These are phyloP conservation scores for Stichodactyla helianthus DNA, from an alignment of 64 coral and sea anemone genomes.

Conservation along the genomic window DNA sequence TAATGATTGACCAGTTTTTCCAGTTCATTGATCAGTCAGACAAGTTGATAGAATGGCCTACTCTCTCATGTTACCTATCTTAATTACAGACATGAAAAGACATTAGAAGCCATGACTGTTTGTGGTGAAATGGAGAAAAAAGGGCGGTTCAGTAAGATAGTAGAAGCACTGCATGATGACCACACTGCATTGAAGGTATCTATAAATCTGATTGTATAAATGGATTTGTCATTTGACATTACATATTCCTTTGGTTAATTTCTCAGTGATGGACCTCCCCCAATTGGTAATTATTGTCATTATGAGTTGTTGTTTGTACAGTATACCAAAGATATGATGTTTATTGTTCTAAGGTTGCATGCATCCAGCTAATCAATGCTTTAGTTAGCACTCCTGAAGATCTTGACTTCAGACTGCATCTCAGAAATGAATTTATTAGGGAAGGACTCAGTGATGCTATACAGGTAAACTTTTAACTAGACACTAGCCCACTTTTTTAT, in stretches of 20 bases:
- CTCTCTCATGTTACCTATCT: neutral
- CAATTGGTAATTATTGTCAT: neutral
- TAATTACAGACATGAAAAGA: conserved; percentile 61
- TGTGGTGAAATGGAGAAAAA: conserved; percentile 83
- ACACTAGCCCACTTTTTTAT: no score
- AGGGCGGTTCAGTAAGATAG: conserved; percentile 85
- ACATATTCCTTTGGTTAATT: no score
- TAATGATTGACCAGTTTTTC: no score
- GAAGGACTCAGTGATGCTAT: conserved; percentile 90
- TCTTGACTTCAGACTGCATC: conserved; percentile 93
- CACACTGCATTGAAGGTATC: conserved; percentile 81
- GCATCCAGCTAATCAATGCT: conserved; percentile 94
- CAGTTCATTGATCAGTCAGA: no score
- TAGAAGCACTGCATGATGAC: conserved; percentile 78
- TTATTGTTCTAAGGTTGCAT: conserved; percentile 61
- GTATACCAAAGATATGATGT: no score
- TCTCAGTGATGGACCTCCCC: no score
- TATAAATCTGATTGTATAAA: neutral
- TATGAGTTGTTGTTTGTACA: neutral
- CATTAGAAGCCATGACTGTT: conserved; percentile 75
- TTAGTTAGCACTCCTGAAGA: conserved; percentile 91
- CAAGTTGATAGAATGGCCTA: no score
- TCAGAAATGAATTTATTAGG: conserved; percentile 95
- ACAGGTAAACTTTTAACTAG: conserved; percentile 45
- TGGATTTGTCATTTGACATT: no score